phyloP scores from a whole-genome alignment of 2,888 invertebrate genomes.

The Lomographa bimaculata region DNA sequence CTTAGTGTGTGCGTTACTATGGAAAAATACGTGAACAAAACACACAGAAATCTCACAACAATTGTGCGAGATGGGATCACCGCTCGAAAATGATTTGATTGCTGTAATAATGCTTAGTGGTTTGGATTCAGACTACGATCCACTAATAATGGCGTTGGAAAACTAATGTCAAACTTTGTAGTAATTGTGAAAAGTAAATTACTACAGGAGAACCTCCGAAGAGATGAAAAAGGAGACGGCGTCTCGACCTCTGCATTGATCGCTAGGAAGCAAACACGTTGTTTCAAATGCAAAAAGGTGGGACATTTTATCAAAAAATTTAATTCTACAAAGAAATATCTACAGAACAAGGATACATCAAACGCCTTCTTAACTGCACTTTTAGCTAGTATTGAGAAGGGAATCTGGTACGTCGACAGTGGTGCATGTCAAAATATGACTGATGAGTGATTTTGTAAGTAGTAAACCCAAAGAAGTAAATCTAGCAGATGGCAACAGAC shows the following conservation, averaged over 20 bases:
- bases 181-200: slow-evolving; percentile 21
- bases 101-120: slow-evolving; percentile 31
- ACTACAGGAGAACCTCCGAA: slow-evolving; percentile 1
- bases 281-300: slow-evolving; percentile 9
- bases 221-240: no score
- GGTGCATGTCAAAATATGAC: slow-evolving; percentile 8
- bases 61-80: slow-evolving; percentile 22
- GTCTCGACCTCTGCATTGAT: no score
- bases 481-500: slow-evolving; percentile 9
- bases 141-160: slow-evolving; percentile 30
- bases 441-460: neutral
- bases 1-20: slow-evolving; percentile 2
- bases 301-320: slow-evolving; percentile 10
- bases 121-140: slow-evolving; percentile 26
- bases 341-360: slow-evolving; percentile 1
- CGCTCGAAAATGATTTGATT: slow-evolving; percentile 30
- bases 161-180: slow-evolving; percentile 8
- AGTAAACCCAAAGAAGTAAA: slow-evolving; percentile 1
- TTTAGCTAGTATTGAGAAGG: neutral
- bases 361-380: slow-evolving; percentile 4
- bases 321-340: no score
- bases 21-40: slow-evolving; percentile 19
- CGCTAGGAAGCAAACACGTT: no score
- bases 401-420: slow-evolving; percentile 12
- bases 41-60: slow-evolving; percentile 21